phyloP scores from a whole-genome alignment of 2,113 vertebrate species.

The Rana temporaria region DNA sequence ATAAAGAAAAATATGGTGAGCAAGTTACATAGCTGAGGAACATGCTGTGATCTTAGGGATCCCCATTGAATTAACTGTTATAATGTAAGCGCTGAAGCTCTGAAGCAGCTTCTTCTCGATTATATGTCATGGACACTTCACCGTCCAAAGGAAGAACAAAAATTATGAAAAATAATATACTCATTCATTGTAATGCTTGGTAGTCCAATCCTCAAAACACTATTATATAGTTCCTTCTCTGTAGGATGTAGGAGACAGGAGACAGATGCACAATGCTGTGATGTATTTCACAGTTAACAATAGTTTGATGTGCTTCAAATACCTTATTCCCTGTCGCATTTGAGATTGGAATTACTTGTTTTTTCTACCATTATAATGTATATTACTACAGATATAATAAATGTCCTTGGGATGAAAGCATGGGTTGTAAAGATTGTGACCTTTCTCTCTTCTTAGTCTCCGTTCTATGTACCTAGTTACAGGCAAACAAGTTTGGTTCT shows the following conservation, averaged over 20 bases:
- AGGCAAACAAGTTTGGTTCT: not conserved
- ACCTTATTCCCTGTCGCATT: not conserved
- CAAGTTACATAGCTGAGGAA: too few relatives aligned
- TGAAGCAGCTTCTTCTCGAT: too few relatives aligned
- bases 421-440: conserved; percentile 14
- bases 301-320: not conserved
- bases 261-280: not conserved
- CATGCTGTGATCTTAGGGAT: too few relatives aligned
- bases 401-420: conserved; percentile 1
- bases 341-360: not conserved
- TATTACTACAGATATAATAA: not conserved
- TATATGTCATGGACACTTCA: not conserved
- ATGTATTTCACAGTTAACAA: not conserved
- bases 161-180: not conserved
- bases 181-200: not conserved
- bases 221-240: not conserved
- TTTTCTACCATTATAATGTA: not conserved
- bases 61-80: too few relatives aligned
- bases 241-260: not conserved
- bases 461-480: not conserved
- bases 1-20: too few relatives aligned
- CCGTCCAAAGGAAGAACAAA: not conserved
- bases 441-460: not conserved
- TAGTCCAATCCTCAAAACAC: not conserved
- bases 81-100: too few relatives aligned